Conservation (phyloP, 2,888 invertebrate genomes). For the Euplagia quadripunctaria region DNA sequence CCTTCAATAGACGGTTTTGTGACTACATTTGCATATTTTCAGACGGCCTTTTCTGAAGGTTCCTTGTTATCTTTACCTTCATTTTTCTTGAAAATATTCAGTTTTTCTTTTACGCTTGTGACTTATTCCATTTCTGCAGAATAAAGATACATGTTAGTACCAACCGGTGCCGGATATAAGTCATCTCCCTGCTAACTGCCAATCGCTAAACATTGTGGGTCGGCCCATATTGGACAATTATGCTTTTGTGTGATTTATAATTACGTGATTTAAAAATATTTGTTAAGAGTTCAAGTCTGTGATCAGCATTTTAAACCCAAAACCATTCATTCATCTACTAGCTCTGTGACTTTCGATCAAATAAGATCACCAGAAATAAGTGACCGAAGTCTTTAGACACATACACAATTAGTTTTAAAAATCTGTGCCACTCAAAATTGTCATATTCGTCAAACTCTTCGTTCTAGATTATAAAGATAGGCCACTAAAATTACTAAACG, state of each 20-base stretch:
- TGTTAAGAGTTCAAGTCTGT: too few relatives aligned
- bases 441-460: background rate
- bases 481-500: background rate
- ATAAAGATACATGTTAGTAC: background rate
- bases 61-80: conserved; percentile 31
- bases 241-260: background rate
- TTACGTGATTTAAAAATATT: background rate
- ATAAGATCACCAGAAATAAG: too few relatives aligned
- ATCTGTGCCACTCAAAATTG: background rate
- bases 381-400: too few relatives aligned
- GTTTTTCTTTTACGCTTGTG: conserved; percentile 28
- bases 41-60: conserved; percentile 25
- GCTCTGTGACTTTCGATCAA: too few relatives aligned
- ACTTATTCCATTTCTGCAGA: conserved; percentile 17
- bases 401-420: too few relatives aligned
- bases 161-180: background rate
- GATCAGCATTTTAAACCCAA: too few relatives aligned
- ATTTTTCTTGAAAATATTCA: conserved; percentile 34
- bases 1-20: background rate
- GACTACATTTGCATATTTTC: conserved; percentile 27
- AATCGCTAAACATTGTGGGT: too few relatives aligned
- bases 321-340: too few relatives aligned
- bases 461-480: too few relatives aligned
- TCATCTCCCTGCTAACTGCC: background rate
- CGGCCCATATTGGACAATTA: too few relatives aligned